Conservation (phyloP, 2,797 vertebrate genomes). For the Sebastes dallii region DNA sequence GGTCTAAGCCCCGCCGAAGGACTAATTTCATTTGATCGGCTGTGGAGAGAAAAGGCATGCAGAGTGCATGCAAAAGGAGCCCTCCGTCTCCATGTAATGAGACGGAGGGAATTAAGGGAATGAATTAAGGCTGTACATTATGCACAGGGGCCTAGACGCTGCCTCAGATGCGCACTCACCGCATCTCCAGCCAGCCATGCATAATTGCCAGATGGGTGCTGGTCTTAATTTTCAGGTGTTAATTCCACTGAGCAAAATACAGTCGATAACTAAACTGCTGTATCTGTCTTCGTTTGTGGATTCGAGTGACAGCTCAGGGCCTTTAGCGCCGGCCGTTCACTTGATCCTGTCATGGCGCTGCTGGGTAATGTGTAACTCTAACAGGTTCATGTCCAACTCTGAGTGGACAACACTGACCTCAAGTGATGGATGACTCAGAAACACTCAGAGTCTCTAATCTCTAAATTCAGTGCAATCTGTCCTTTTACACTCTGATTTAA, state of each 20-base stretch:
- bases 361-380: neutral
- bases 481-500: neutral
- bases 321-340: neutral
- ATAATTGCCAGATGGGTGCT: slow-evolving; percentile 29
- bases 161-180: slow-evolving; percentile 8
- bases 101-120: too few species aligned
- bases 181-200: neutral
- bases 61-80: slow-evolving; percentile 17
- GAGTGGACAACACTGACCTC: slow-evolving; percentile 6
- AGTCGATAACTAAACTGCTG: neutral
- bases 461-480: neutral
- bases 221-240: slow-evolving; percentile 36
- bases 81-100: slow-evolving; percentile 27
- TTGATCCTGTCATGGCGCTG: neutral
- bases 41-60: slow-evolving; percentile 19
- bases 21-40: slow-evolving; percentile 52
- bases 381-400: neutral
- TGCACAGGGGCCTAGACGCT: slow-evolving; percentile 10
- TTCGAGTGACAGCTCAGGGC: slow-evolving; percentile 14
- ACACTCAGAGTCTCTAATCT: neutral
- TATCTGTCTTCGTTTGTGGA: neutral
- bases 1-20: slow-evolving; percentile 16
- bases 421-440: neutral
- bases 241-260: neutral
- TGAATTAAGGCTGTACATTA: slow-evolving; percentile 40